Evolutionary conservation across 2,797 vertebrate species (phyloP).

Genomic region (Orientallactaga sibirica): DNA sequence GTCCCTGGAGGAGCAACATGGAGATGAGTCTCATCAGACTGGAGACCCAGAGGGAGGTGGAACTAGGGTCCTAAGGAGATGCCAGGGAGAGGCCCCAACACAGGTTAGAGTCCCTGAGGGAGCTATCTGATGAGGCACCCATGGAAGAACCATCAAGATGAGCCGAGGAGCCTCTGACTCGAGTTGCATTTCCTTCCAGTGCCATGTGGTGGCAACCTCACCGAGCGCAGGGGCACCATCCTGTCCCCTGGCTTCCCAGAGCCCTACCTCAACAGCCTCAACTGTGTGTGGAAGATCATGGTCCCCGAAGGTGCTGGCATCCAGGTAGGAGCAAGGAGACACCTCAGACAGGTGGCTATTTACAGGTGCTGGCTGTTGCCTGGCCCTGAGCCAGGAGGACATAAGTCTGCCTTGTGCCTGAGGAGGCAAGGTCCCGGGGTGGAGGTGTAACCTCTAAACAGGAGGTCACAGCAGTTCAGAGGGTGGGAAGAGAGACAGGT

Average conservation of each 20-base stretch:
- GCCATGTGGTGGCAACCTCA: slow-evolving; percentile 97
- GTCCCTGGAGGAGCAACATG: background rate
- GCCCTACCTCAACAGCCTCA: slow-evolving; percentile 98
- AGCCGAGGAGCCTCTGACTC: background rate
- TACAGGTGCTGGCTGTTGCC: background rate
- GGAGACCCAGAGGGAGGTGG: background rate
- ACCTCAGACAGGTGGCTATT: rapidly evolving
- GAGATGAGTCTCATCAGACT: background rate
- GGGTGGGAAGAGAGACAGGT: background rate
- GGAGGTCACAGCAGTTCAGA: background rate
- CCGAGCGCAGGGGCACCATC: slow-evolving; percentile 96
- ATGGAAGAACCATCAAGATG: background rate
- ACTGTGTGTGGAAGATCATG: slow-evolving; percentile 98
- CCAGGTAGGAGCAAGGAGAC: slow-evolving; percentile 90
- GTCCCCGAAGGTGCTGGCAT: slow-evolving; percentile 98
- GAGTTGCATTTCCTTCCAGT: slow-evolving; percentile 87
- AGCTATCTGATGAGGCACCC: background rate
- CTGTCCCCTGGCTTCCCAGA: slow-evolving; percentile 98
- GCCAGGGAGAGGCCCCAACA: background rate
- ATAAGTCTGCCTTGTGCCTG: background rate
- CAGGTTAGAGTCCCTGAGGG: background rate
- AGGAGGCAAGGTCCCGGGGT: background rate
- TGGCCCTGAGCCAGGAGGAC: background rate
- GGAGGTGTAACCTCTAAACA: background rate
- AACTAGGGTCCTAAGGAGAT: background rate